Evolutionary conservation across 2,888 invertebrate species (phyloP), one percentile per base, ranked within the genome.

Genomic region (Laspeyria flexula): DNA sequence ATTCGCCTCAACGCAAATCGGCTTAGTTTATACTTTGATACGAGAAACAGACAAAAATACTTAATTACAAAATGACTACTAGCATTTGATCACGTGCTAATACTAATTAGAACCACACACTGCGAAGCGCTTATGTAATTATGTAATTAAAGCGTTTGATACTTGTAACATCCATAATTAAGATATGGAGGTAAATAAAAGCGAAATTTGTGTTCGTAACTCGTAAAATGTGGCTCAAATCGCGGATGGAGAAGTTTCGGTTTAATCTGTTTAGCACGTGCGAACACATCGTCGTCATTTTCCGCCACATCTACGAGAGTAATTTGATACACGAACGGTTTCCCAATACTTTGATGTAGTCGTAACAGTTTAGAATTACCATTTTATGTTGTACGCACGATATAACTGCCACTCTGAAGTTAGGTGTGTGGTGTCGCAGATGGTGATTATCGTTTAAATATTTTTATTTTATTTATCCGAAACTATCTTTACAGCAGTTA

Each of bases 311-410:
- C 48, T 51, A 46, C 39, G 40, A 60, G 47, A 41, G 65, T 72
- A 74, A 81, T 80, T 77, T 73, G 67, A 71, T 73, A 76, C 77
- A 59, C 57, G 71, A 71, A 71, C 55, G 60, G 61, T 70, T 77
- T 75, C 53, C 65, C 64, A 75, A 77, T 77, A 74, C 71, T 71
- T 68, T 66, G 65, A 75, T 65, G 57, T 61, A 53, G 57, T 51
- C 31, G 43, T 61, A 55, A 58, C 42, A 40, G 43, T 42, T 41
- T 35, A 27, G 44, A 59, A 64, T 63, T 56, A 55, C 44, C 52
- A 62, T 62, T 67, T 62, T 55, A 57, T 55, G 51, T 43, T 33
- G 2, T 25, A 12, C 23, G 15, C 25, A 27, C 33, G 23, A 13
- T 18, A 15, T 37, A 34, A 25, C 3, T 13, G 10, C 13, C 27